Conservation (phyloP, 2,888 invertebrate species). For the Sycophila texana region DNA sequence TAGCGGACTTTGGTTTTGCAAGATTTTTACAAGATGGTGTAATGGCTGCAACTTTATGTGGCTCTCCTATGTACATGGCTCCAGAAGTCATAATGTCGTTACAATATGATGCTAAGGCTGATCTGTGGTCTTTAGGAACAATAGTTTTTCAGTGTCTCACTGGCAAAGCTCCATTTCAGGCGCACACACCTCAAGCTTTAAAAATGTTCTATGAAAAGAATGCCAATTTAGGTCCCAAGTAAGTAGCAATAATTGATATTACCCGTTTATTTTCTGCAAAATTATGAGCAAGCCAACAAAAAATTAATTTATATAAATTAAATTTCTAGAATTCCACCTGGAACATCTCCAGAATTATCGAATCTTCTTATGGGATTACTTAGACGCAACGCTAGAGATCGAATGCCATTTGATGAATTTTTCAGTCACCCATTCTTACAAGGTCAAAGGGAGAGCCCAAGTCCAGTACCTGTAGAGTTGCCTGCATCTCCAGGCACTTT, state of each 20-base stretch:
- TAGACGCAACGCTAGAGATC: conserved; percentile 93
- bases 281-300: background rate
- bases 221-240: conserved; percentile 92
- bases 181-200: conserved; percentile 97
- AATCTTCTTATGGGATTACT: conserved; percentile 91
- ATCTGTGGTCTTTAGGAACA: conserved; percentile 99
- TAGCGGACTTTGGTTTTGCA: conserved; percentile 99
- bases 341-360: conserved; percentile 92
- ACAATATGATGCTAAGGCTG: conserved; percentile 99
- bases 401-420: conserved; percentile 97
- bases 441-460: conserved; percentile 77
- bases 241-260: conserved; percentile 71
- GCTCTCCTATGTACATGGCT: conserved; percentile 99
- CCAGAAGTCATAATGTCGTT: conserved; percentile 99
- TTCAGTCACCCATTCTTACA: conserved; percentile 95
- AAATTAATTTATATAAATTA: background rate
- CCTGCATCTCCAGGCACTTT: conserved; percentile 70
- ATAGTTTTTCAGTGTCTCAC: conserved; percentile 99
- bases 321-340: conserved; percentile 89
- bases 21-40: conserved; percentile 98
- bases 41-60: conserved; percentile 99
- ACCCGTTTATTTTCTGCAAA: background rate
- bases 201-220: conserved; percentile 98
- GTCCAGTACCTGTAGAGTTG: conserved; percentile 73
- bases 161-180: conserved; percentile 98